Percentiles rank a stretch among this genome's conserved stretches.
These are phyloP conservation scores for Marcusenius ussheri DNA, from an alignment of 2,113 vertebrate species.

Conservation along the genomic window DNA sequence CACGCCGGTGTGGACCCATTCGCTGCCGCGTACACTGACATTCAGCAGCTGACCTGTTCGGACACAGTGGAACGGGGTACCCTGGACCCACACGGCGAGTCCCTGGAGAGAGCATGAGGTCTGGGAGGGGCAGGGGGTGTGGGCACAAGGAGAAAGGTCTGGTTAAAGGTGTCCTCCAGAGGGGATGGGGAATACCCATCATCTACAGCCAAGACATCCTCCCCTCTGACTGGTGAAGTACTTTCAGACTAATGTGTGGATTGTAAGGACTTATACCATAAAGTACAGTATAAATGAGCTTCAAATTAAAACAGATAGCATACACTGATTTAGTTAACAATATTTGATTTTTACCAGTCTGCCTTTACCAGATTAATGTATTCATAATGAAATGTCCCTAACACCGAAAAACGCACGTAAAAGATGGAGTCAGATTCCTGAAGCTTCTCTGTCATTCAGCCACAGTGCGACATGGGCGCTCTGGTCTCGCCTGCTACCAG, in stretches of 20 bases:
- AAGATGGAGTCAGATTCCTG: not conserved
- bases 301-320: not conserved
- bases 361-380: not conserved
- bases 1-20: slow-evolving; percentile 82
- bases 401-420: not conserved
- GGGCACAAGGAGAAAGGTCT: not conserved
- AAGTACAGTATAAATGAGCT: not conserved
- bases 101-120: slow-evolving; percentile 74
- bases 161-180: not conserved
- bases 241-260: no score
- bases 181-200: not conserved
- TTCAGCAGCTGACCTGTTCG: slow-evolving; percentile 71
- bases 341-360: not conserved
- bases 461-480: not conserved
- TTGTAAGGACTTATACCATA: no score
- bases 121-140: slow-evolving; percentile 47
- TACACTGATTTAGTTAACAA: not conserved
- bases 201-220: no score
- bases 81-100: slow-evolving; percentile 76
- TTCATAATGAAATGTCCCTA: not conserved
- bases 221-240: no score
- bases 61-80: slow-evolving; percentile 66
- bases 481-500: not conserved
- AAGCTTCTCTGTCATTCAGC: not conserved
- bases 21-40: slow-evolving; percentile 71